Evolutionary conservation across 2,888 invertebrate species (phyloP).

Genomic region (Parnassius apollo): DNA sequence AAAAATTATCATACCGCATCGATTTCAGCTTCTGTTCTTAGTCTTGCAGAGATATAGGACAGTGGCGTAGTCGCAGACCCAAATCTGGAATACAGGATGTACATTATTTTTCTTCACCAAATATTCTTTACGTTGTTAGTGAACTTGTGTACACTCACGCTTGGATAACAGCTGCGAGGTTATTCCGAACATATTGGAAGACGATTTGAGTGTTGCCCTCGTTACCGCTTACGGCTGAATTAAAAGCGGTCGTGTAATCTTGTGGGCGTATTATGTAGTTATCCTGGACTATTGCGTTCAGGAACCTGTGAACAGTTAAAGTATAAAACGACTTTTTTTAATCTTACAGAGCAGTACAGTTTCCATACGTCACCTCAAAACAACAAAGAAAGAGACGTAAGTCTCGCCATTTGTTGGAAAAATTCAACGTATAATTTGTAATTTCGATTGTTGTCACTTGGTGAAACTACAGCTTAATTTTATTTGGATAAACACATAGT

Average conservation of each 20-base stretch:
- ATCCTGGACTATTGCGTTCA: conserved; percentile 49
- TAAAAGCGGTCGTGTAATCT: conserved; percentile 69
- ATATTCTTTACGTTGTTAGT: not conserved
- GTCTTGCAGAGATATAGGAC: conserved; percentile 54
- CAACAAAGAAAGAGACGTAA: too few relatives aligned
- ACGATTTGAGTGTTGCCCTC: conserved; percentile 79
- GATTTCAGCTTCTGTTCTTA: conserved; percentile 49
- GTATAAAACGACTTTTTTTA: too few relatives aligned
- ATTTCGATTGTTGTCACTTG: too few relatives aligned
- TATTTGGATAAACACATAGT: too few relatives aligned
- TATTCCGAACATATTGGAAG: conserved; percentile 69
- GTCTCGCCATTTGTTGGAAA: too few relatives aligned
- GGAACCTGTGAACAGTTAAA: conserved; percentile 36
- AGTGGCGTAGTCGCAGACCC: conserved; percentile 47
- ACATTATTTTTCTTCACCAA: too few relatives aligned
- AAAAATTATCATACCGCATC: conserved; percentile 39
- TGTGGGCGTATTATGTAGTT: conserved; percentile 65
- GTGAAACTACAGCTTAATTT: too few relatives aligned
- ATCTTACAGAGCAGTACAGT: too few relatives aligned
- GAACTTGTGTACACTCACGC: conserved; percentile 53
- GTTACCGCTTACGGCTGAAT: conserved; percentile 76
- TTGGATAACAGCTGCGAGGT: conserved; percentile 40
- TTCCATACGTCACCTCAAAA: too few relatives aligned
- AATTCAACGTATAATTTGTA: too few relatives aligned
- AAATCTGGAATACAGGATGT: conserved; percentile 46